Conservation (phyloP, 2,797 vertebrate genomes). For the Tokudaia muenninki region DNA sequence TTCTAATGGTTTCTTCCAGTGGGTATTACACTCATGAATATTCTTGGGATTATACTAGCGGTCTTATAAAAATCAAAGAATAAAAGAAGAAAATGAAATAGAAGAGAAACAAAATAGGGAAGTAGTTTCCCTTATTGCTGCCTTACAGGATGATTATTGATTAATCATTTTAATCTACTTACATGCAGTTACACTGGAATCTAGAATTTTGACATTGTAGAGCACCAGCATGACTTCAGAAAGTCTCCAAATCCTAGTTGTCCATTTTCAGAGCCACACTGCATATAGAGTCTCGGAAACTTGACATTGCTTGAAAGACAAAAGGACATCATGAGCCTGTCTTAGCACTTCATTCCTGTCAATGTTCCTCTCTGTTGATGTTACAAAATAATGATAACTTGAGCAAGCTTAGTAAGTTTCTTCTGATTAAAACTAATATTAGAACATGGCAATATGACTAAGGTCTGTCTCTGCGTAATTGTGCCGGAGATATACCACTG, state of each 20-base stretch:
- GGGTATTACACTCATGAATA: not conserved
- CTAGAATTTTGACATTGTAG: not conserved
- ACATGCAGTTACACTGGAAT: not conserved
- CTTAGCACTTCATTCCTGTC: not conserved
- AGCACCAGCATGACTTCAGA: not conserved
- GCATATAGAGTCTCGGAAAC: not conserved
- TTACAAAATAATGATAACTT: not conserved
- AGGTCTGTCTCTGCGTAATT: not conserved
- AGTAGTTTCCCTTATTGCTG: not conserved
- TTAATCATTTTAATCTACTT: not conserved
- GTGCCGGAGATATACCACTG: not conserved
- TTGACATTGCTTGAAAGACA: not conserved
- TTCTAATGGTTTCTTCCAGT: not conserved
- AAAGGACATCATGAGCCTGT: not conserved
- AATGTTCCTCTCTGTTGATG: not conserved
- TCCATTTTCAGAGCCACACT: not conserved
- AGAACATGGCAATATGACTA: not conserved
- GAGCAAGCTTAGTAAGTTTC: not conserved
- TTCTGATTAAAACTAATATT: not conserved
- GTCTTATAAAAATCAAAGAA: not conserved
- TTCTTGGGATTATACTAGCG: not conserved
- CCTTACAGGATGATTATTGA: not conserved
- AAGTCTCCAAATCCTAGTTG: not conserved
- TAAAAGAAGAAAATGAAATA: slow-evolving; percentile 2
- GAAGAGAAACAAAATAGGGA: not conserved